Conservation (phyloP, 2,888 invertebrate genomes). For the Trichogramma dendrolimi region DNA sequence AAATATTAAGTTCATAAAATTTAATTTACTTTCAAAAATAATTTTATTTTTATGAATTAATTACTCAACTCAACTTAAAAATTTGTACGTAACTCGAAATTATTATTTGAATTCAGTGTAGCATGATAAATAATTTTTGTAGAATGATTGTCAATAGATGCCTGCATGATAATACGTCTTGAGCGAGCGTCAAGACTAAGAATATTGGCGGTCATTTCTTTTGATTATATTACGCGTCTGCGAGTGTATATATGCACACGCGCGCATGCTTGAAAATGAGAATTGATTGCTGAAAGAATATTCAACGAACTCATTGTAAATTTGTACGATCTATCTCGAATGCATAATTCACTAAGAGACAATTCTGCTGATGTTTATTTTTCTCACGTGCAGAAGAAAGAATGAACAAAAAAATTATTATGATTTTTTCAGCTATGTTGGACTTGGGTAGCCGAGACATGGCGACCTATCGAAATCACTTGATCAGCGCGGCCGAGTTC, state of each 20-base stretch:
- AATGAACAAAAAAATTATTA: constrained; percentile 2
- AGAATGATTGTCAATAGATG: too few species aligned
- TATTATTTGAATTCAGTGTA: too few species aligned
- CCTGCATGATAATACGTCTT: too few species aligned
- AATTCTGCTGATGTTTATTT: neutral
- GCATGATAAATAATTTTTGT: too few species aligned
- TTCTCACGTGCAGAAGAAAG: neutral
- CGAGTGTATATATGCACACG: too few species aligned
- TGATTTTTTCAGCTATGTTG: constrained; percentile 51
- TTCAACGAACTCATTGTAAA: neutral
- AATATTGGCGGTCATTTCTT: too few species aligned
- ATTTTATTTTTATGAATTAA: constrained; percentile 1
- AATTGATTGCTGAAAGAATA: too few species aligned
- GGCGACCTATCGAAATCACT: constrained; percentile 53
- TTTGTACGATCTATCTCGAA: neutral
- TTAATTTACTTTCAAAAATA: too few species aligned
- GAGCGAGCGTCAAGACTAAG: too few species aligned
- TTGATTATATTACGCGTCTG: too few species aligned
- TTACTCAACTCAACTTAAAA: neutral
- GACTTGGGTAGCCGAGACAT: constrained; percentile 44
- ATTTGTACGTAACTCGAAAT: too few species aligned
- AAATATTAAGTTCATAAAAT: neutral
- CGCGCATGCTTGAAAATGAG: too few species aligned
- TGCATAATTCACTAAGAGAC: neutral
- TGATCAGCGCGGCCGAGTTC: constrained; percentile 56